Evolutionary conservation across 2,797 vertebrate species (phyloP).

Genomic region (Allobates femoralis): DNA sequence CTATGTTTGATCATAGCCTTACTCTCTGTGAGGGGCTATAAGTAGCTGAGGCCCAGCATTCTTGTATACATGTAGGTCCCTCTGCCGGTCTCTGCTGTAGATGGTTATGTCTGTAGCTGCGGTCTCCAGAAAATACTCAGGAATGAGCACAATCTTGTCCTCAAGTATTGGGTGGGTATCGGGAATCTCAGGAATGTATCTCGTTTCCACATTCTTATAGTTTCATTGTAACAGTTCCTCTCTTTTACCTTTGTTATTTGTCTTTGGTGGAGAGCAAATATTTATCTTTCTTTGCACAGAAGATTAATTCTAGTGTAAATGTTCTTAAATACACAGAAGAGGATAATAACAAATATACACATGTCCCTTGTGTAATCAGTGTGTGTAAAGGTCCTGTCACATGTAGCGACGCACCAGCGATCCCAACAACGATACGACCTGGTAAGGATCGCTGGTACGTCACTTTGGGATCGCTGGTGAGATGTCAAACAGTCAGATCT

Average conservation of each 20-base stretch:
- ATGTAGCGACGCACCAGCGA: too few relatives aligned
- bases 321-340: background rate
- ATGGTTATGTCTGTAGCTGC: background rate
- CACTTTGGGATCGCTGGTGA: too few relatives aligned
- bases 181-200: background rate
- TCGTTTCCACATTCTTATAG: background rate
- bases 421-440: too few relatives aligned
- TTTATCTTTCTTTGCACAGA: background rate
- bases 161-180: background rate
- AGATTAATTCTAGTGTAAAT: background rate
- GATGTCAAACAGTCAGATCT: too few relatives aligned
- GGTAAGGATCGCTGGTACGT: too few relatives aligned
- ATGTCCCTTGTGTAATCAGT: too few relatives aligned
- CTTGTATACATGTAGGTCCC: background rate
- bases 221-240: background rate
- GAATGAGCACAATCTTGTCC: background rate
- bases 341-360: too few relatives aligned
- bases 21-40: too few relatives aligned
- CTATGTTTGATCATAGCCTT: too few relatives aligned
- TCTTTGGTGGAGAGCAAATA: conserved; percentile 1
- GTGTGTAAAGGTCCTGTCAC: too few relatives aligned
- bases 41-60: too few relatives aligned
- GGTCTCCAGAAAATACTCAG: background rate
- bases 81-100: too few relatives aligned
- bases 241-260: background rate